A percentile compares a stretch with the other conserved stretches of the same genome.
phyloP scores from a whole-genome alignment of 2,113 vertebrate species.

The Lethenteron camtschaticum region DNA sequence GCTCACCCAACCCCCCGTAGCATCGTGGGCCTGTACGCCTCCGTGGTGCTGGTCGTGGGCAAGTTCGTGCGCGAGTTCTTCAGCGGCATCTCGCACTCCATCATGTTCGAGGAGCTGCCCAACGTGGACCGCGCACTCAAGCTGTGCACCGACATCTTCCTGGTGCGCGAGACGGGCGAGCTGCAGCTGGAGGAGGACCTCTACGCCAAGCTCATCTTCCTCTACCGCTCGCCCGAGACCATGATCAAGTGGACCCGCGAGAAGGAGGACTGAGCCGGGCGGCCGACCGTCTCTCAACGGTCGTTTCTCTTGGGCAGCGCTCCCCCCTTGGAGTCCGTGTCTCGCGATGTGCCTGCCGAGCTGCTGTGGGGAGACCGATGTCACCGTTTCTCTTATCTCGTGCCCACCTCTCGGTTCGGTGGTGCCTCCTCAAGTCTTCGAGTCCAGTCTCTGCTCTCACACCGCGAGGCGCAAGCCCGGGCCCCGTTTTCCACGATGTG shows the following conservation, averaged over 20 bases:
- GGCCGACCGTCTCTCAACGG: background rate
- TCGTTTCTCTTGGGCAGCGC: too few relatives aligned
- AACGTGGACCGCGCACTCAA: slow-evolving; percentile 31
- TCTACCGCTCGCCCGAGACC: slow-evolving; percentile 24
- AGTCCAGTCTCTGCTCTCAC: too few relatives aligned
- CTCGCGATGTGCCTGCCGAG: too few relatives aligned
- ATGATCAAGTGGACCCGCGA: slow-evolving; percentile 30
- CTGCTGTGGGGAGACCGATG: too few relatives aligned
- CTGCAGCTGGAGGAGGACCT: slow-evolving; percentile 38
- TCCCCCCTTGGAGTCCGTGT: too few relatives aligned
- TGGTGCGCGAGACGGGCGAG: slow-evolving; percentile 30
- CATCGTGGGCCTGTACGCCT: slow-evolving; percentile 35
- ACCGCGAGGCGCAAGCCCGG: too few relatives aligned
- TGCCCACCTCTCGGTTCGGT: too few relatives aligned
- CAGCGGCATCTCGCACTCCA: slow-evolving; percentile 33
- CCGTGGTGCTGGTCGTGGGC: slow-evolving; percentile 31
- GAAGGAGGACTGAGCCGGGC: slow-evolving; percentile 14
- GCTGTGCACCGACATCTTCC: slow-evolving; percentile 31
- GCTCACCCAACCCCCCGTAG: slow-evolving; percentile 14
- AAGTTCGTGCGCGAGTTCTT: slow-evolving; percentile 44
- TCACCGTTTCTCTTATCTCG: too few relatives aligned
- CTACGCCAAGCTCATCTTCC: slow-evolving; percentile 35
- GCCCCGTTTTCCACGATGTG: too few relatives aligned
- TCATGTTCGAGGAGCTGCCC: slow-evolving; percentile 41
- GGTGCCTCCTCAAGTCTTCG: too few relatives aligned